phyloP scores from a whole-genome alignment of 2,888 invertebrate genomes.

The Hirudinaria manillensis region DNA sequence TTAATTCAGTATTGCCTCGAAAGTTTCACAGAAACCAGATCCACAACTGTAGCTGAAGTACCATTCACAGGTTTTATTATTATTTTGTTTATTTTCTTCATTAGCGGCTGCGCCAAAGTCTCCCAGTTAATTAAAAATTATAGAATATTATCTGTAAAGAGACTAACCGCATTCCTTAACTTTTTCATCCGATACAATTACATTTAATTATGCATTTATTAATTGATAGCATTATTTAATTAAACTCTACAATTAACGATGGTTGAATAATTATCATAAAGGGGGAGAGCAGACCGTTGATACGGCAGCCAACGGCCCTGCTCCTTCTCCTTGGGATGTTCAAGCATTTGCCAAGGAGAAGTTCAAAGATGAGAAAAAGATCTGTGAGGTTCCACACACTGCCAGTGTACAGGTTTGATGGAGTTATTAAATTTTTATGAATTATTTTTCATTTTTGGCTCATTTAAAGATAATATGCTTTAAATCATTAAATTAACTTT shows the following conservation, averaged over 20 bases:
- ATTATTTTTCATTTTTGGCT: too few species aligned
- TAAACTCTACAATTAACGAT: neutral
- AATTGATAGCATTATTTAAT: neutral
- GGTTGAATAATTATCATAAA: neutral
- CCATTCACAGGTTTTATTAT: slow-evolving; percentile 29
- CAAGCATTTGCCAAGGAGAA: slow-evolving; percentile 26
- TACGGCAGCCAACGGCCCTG: slow-evolving; percentile 28
- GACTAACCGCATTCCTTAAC: too few species aligned
- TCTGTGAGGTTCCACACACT: slow-evolving; percentile 32
- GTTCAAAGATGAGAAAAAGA: slow-evolving; percentile 31
- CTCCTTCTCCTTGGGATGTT: slow-evolving; percentile 33
- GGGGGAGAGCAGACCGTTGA: slow-evolving; percentile 27
- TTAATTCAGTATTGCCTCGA: slow-evolving; percentile 57
- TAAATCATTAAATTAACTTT: too few species aligned
- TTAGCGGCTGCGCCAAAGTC: too few species aligned
- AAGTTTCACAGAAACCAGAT: slow-evolving; percentile 58
- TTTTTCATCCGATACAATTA: too few species aligned
- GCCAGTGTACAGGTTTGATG: slow-evolving; percentile 29
- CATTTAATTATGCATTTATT: neutral
- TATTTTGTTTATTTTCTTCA: neutral
- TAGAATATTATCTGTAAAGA: too few species aligned
- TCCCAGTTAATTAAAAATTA: too few species aligned
- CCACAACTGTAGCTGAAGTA: slow-evolving; percentile 52
- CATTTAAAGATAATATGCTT: too few species aligned
- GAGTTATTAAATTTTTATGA: neutral